These are phyloP conservation scores for Eulemur coronatus DNA, from an alignment of 2,797 vertebrate genomes.

Conservation along the genomic window DNA sequence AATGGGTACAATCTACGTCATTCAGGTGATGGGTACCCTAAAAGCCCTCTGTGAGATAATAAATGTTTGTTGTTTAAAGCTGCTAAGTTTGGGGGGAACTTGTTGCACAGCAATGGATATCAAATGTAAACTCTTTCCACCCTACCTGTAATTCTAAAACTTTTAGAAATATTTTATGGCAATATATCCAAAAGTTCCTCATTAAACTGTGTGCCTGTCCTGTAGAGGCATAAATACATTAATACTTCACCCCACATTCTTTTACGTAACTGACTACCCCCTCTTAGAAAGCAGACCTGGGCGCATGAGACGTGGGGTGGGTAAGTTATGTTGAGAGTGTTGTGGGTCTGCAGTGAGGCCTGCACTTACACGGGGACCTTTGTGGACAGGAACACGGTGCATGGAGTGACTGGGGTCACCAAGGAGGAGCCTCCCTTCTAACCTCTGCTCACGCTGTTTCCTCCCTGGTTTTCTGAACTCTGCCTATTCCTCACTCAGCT, in stretches of 20 bases:
- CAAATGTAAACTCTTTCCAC: not conserved
- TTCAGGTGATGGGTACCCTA: not conserved
- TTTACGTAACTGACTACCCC: not conserved
- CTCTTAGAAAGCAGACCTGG: not conserved
- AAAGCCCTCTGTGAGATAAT: not conserved
- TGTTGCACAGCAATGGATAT: not conserved
- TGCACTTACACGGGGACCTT: not conserved
- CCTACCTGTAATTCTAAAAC: not conserved
- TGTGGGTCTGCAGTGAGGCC: not conserved
- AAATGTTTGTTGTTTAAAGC: not conserved
- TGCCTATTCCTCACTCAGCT: not conserved
- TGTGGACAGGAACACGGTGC: not conserved
- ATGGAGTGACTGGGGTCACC: not conserved
- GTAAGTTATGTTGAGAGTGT: not conserved
- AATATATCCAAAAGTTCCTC: not conserved
- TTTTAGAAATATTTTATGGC: not conserved
- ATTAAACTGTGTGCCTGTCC: not conserved
- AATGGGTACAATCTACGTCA: not conserved
- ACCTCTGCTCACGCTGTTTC: not conserved
- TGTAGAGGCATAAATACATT: not conserved
- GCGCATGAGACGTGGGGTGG: accelerated
- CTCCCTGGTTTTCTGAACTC: not conserved
- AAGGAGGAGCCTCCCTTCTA: not conserved
- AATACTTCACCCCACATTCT: not conserved
- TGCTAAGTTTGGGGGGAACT: not conserved